Evolutionary conservation across 2,113 vertebrate genomes (phyloP).

Genomic region (Cephalopholis sonnerati): DNA sequence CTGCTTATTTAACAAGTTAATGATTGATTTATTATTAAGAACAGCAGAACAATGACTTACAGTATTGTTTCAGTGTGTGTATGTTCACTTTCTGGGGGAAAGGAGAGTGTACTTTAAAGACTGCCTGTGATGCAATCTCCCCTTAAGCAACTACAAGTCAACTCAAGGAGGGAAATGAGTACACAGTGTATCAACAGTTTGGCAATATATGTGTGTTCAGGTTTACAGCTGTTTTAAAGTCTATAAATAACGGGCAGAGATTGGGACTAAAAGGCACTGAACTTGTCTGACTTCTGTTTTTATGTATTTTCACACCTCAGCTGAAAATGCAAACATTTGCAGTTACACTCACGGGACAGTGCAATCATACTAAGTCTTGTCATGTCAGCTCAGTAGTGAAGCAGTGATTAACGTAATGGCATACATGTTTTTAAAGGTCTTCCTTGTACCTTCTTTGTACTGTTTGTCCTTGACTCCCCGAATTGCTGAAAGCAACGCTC

Average conservation of each 20-base stretch:
- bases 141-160: conserved; percentile 42
- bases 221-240: conserved; percentile 31
- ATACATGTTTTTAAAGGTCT: neutral
- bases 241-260: neutral
- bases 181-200: conserved; percentile 12
- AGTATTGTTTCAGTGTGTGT: conserved; percentile 46
- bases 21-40: conserved; percentile 2
- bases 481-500: conserved; percentile 13
- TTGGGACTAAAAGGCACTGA: conserved; percentile 1
- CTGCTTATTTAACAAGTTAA: conserved; percentile 10
- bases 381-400: neutral
- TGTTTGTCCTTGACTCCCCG: neutral
- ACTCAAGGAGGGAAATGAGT: conserved; percentile 24
- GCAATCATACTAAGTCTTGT: conserved; percentile 7
- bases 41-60: conserved; percentile 8
- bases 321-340: conserved; percentile 2
- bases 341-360: neutral
- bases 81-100: neutral
- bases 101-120: conserved; percentile 11
- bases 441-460: conserved; percentile 14
- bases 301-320: conserved; percentile 20
- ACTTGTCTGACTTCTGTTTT: neutral
- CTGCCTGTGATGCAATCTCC: conserved; percentile 45
- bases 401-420: neutral
- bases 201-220: neutral